Evolutionary conservation across 2,888 invertebrate genomes (phyloP), one percentile per base, ranked within the genome.

Genomic region (Nomada hirtipes): DNA sequence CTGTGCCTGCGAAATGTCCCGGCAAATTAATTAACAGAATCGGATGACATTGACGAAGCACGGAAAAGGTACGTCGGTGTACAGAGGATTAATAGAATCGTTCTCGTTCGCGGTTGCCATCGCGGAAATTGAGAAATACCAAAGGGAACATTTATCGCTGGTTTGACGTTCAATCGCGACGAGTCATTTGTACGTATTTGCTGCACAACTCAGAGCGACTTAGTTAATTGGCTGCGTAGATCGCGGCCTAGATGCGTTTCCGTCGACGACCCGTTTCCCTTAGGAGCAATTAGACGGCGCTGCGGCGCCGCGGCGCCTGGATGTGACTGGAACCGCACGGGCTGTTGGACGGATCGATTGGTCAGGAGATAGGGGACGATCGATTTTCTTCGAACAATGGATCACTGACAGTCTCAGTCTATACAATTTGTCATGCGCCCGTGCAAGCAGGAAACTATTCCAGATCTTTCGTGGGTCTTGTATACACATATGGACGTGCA

Each of bases 111-210:
- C 20, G 3, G 13, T n/a, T 10, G 50, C 2, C 11, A 10, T 20
- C 20, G 11, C 20, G 2, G 26, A 29, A 9, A n/a, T 11, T 4
- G 18, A 4, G 42, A n/a, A 53, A 63, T 18, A 57, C 23, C 13
- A n/a, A n/a, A 44, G 13, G 18, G 13, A 15, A 26, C 53, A 73
- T 80, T 77, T 18, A 26, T 86, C 65, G 20, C 69, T 60, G 68
- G 42, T 83, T 72, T 80, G 77, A 87, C 71, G 64, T 71, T 4
- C 26, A 69, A 76, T 79, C 73, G 77, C 36, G 60, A 72, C 52
- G 57, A 60, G 67, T 65, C 67, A 85, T 75, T 87, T 85, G 75
- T 80, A 75, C 67, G 83, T 85, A 88, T 87, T 83, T 88, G 83
- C 81, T 72, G 60, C 57, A 72, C 61, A 52, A 77, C 67, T 85